Conservation (phyloP, 2,888 invertebrate genomes). For the Synanthedon tipuliformis region DNA sequence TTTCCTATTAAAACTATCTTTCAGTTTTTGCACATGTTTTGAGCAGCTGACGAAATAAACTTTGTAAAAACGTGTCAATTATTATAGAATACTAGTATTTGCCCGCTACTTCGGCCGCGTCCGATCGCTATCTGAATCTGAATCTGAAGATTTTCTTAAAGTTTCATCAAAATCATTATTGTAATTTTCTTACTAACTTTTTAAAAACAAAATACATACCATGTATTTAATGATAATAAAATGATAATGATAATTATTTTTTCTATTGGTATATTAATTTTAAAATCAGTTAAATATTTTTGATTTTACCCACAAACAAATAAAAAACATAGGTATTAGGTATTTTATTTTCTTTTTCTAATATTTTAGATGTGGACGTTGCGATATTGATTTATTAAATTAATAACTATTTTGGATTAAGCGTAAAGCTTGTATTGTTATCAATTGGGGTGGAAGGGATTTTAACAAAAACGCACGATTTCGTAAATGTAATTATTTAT, state of each 20-base stretch:
- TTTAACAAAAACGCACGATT: conserved; percentile 19
- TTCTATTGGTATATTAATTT: too few species aligned
- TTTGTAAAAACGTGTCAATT: background rate
- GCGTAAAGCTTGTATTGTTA: conserved; percentile 8
- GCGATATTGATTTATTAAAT: too few species aligned
- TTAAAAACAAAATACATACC: too few species aligned
- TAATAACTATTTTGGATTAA: background rate
- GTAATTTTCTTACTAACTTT: too few species aligned
- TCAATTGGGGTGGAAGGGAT: conserved; percentile 18
- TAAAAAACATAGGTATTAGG: background rate
- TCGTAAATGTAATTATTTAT: conserved; percentile 14
- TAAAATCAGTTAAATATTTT: too few species aligned
- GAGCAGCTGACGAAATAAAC: background rate
- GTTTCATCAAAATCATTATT: too few species aligned
- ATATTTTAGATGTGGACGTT: background rate
- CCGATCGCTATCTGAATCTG: too few species aligned
- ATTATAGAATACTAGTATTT: too few species aligned
- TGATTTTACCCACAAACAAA: background rate
- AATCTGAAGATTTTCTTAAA: too few species aligned
- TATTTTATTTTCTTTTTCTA: background rate
- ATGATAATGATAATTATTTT: too few species aligned
- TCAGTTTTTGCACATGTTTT: background rate
- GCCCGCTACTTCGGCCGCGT: too few species aligned
- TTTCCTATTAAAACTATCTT: background rate
- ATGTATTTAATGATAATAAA: too few species aligned